A percentile compares a stretch with the other conserved stretches of the same genome.
phyloP scores from a whole-genome alignment of 92 coral and sea anemone genomes.

The Paramuricea clavata region DNA sequence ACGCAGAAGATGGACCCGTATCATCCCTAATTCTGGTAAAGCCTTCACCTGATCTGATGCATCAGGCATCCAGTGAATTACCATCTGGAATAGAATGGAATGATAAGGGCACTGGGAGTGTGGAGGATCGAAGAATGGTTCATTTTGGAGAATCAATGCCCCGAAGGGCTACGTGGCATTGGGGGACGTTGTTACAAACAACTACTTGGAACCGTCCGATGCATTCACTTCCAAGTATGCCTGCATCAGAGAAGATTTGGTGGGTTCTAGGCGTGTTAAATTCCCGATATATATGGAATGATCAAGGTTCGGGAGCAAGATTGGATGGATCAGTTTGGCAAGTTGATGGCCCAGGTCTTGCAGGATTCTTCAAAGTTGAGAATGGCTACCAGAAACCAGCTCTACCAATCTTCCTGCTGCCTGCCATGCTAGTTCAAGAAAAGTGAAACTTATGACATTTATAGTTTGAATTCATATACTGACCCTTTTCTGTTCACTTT shows the following conservation, averaged over 20 bases:
- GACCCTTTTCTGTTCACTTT: too few relatives aligned
- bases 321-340: conserved; percentile 38
- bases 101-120: conserved; percentile 29
- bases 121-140: conserved; percentile 9
- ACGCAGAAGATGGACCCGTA: not conserved
- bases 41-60: conserved; percentile 12
- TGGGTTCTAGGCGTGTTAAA: not conserved
- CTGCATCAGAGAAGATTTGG: not conserved
- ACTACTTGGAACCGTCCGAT: not conserved
- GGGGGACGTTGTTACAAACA: conserved; percentile 34
- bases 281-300: not conserved
- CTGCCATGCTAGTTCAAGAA: not conserved
- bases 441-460: not conserved
- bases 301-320: conserved; percentile 39
- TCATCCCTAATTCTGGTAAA: conserved; percentile 41
- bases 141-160: conserved; percentile 44
- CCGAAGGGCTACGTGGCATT: conserved; percentile 45
- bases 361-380: conserved; percentile 40
- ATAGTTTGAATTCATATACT: too few relatives aligned
- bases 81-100: conserved; percentile 7
- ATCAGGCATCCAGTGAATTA: not conserved
- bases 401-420: not conserved
- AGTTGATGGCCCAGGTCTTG: conserved; percentile 16
- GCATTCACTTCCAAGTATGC: conserved; percentile 45
- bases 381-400: conserved; percentile 11